These are phyloP conservation scores for Pipa parva DNA, from an alignment of 2,113 vertebrate genomes.

Conservation along the genomic window DNA sequence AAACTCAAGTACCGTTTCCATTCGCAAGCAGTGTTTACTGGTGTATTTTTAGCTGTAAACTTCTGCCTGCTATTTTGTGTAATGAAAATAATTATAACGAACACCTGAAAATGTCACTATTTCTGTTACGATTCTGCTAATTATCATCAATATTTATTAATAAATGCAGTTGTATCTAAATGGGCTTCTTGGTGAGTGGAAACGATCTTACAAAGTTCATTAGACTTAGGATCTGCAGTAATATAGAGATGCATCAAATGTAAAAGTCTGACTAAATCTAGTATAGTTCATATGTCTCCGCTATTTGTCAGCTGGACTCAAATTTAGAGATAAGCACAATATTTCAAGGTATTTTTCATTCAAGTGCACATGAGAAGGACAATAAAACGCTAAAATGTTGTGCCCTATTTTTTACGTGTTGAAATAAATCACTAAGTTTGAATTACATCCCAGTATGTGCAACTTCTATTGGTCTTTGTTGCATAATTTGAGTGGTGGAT, in stretches of 20 bases:
- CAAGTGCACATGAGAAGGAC: too few relatives aligned
- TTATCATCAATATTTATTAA: slow-evolving; percentile 7
- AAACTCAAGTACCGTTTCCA: not conserved
- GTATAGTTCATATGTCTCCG: too few relatives aligned
- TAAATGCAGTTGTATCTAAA: not conserved
- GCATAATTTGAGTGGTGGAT: too few relatives aligned
- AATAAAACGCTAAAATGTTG: too few relatives aligned
- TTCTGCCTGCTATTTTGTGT: slow-evolving; percentile 19
- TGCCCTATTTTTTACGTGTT: too few relatives aligned
- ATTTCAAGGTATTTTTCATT: too few relatives aligned
- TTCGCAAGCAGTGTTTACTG: not conserved
- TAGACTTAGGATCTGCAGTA: not conserved
- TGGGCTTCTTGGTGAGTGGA: not conserved
- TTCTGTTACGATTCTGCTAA: slow-evolving; percentile 8
- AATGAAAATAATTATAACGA: slow-evolving; percentile 1
- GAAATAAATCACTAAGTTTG: too few relatives aligned
- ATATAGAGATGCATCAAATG: not conserved
- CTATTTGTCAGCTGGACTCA: too few relatives aligned
- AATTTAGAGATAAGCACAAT: too few relatives aligned
- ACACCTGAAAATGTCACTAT: slow-evolving; percentile 10
- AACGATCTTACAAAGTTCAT: not conserved
- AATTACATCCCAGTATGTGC: too few relatives aligned
- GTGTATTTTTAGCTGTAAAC: slow-evolving; percentile 3
- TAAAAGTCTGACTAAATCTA: too few relatives aligned
- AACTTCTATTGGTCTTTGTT: too few relatives aligned